phyloP scores from a whole-genome alignment of 2,797 vertebrate genomes.

The Amniataba percoides region DNA sequence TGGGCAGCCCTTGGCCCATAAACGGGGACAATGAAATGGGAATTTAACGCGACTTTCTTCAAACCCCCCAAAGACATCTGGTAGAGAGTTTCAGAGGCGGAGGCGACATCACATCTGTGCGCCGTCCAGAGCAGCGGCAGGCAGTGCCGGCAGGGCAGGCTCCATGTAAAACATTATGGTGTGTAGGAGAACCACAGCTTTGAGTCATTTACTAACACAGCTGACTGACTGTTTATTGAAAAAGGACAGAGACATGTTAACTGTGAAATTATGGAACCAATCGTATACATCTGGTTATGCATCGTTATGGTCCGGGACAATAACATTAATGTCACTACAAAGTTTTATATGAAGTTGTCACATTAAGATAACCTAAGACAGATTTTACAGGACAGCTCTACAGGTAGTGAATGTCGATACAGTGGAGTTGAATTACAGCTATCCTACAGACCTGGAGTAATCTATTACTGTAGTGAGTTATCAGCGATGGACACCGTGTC shows the following conservation, averaged over 20 bases:
- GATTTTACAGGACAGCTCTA: not conserved
- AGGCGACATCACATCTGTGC: constrained; percentile 30
- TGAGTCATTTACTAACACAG: too few relatives aligned
- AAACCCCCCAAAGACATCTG: constrained; percentile 59
- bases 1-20: constrained; percentile 57
- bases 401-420: not conserved
- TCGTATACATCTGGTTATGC: not conserved
- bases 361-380: not conserved
- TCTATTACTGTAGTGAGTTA: not conserved
- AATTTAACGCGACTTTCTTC: constrained; percentile 57
- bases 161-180: too few relatives aligned
- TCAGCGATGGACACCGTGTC: not conserved
- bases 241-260: not conserved
- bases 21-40: constrained; percentile 61
- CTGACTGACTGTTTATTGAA: too few relatives aligned
- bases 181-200: too few relatives aligned
- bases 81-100: constrained; percentile 45
- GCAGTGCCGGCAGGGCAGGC: too few relatives aligned
- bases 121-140: not conserved
- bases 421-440: not conserved
- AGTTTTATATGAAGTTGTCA: not conserved
- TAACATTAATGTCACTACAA: not conserved
- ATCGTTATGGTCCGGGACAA: not conserved
- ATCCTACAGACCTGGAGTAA: not conserved
- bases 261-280: not conserved